Base-by-base conservation (phyloP, 2,888 invertebrate genomes). In the Noctua pronuba region DNA sequence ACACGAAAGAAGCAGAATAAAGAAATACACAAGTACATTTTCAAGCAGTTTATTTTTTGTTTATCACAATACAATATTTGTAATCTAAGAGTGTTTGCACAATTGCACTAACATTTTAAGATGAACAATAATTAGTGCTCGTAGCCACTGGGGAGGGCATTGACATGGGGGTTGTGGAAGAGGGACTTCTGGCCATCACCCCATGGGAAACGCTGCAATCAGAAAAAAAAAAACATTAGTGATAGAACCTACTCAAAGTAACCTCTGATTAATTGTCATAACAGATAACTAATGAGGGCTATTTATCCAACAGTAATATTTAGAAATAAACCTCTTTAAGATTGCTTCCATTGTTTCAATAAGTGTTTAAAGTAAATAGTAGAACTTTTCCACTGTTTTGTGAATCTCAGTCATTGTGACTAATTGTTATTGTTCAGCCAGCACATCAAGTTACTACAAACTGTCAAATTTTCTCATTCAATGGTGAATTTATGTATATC, bases 111-210 rank as follows among this genome's bases (percentile, higher is more conserved):
- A 69, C 70, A 77, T 79, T 79, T 79, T 64, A 82, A 52, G 64
- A 38, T 38, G 68, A 79, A 69, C 60, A 79, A 64, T 44, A 55
- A 91, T 85, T 94, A 92, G 44, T 91, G 90, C 97, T 99, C 99
- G 95, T 98, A 99, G 80, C 99, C 99, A 83, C 97, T 97, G 77
- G 99, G 98, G 77, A 99, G 97, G 60, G 99, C 96, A 88, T 99
- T 99, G 83, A 96, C 94, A 88, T 98, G 97, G 73, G 98, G 98
- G 95, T 99, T 99, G 97, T 99, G 99, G 97, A 99, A 99, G 82
- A 99, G 96, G 13, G 98, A 97, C 92, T 98, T 98, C 94, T 98
- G 98, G 84, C 99, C 99, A 92, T 99, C 99, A 88, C 99, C 99
- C 99, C 99, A 99, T 75, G 99, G 99, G 97, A 99, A 99, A 86